Percentiles rank a stretch among this genome's conserved stretches.
These are phyloP conservation scores for Palythoa caribaeorum DNA, from an alignment of 92 coral and sea anemone genomes.

Conservation along the genomic window DNA sequence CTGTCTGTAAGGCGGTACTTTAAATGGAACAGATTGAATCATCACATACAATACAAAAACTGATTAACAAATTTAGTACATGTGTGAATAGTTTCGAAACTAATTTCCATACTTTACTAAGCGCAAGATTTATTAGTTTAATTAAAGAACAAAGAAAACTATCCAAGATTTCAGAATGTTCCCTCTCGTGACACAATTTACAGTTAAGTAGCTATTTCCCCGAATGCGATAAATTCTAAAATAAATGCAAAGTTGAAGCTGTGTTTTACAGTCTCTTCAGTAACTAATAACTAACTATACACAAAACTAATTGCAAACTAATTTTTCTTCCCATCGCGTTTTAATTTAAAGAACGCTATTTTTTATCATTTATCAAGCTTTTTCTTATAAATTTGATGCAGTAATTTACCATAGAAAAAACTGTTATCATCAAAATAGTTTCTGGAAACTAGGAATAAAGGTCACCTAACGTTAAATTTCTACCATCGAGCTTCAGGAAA, in stretches of 20 bases:
- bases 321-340: neutral
- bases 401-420: constrained; percentile 33
- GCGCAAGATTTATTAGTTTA: neutral
- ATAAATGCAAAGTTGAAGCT: neutral
- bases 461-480: too few relatives aligned
- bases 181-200: neutral
- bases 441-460: neutral
- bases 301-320: constrained; percentile 7
- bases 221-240: neutral
- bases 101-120: too few relatives aligned
- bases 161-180: constrained; percentile 26
- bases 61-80: too few relatives aligned
- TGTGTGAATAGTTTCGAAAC: too few relatives aligned
- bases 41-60: too few relatives aligned
- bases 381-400: constrained; percentile 31
- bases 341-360: constrained; percentile 13
- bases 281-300: neutral
- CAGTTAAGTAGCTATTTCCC: neutral
- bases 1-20: too few relatives aligned
- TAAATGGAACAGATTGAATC: too few relatives aligned
- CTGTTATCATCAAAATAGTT: constrained; percentile 38
- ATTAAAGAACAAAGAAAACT: neutral
- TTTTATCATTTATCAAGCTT: constrained; percentile 20
- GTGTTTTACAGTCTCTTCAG: neutral
- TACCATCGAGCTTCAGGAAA: too few relatives aligned